Base-by-base conservation (phyloP, 2,888 invertebrate genomes). In the Diplazon laetatorius region DNA sequence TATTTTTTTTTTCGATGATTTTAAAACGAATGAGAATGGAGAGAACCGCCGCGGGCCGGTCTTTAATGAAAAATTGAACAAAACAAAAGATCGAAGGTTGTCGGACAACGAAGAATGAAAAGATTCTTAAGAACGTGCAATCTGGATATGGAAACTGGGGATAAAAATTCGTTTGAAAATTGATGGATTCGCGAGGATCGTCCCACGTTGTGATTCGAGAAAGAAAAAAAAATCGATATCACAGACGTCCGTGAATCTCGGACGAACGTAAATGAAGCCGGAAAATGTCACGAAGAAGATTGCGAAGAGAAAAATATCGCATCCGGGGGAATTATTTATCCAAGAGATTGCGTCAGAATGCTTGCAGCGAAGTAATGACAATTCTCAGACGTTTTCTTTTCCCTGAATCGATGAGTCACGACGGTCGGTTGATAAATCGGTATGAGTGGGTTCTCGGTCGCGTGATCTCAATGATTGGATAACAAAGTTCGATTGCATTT, bases 221-320 rank as follows among this genome's bases (percentile, higher is more conserved):
- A n/a, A n/a, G n/a, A 9, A 35, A 55, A 55, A 55, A 55, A 55
- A 55, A 35, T 30, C 55, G 55, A 55, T 55, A 55, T 55, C 55
- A 30, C 55, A 55, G 14, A 16, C 55, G 55, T 8, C n/a, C 8
- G 9, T 2, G 30, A 55, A 9, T 55, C 55, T 30, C 35, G 16
- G 30, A 35, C 16, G 14, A 16, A 8, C 55, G 55, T 30, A 55
- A 55, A 55, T 55, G 55, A 55, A 55, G 55, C 30, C 14, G 14
- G 55, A 10, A 55, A 55, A 65, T 50, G 37, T 65, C 65, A 65
- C 50, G 20, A 22, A 48, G 22, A 22, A 50, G 20, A 48, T 65
- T 65, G 35, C 63, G 37, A 22, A n/a, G 18, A 35, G 20, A n/a
- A 65, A 20, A 37, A 48, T 50, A 37, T 50, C n/a, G 48, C 37